Conservation (phyloP, 2,797 vertebrate genomes). For the Merluccius polli region DNA sequence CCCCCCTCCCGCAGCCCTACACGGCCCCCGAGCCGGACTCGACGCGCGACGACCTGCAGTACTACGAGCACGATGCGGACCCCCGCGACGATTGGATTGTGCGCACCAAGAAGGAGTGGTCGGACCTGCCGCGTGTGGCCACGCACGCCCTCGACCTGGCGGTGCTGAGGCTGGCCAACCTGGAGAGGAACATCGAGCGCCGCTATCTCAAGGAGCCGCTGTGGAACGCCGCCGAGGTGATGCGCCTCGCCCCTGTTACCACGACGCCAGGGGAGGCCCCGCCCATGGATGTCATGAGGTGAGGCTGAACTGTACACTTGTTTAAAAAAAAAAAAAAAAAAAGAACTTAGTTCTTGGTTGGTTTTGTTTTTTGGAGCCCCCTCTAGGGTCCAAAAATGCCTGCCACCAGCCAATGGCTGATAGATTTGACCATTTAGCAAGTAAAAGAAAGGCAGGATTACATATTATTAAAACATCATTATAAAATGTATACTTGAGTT, state of each 20-base stretch:
- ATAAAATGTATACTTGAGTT: no score
- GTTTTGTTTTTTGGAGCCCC: no score
- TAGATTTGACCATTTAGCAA: no score
- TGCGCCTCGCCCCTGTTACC: conserved; percentile 77
- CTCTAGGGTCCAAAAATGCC: no score
- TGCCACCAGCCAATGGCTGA: no score
- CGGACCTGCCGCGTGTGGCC: conserved; percentile 75
- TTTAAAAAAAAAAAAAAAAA: neutral
- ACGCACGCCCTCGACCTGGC: conserved; percentile 89
- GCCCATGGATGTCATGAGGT: conserved; percentile 73
- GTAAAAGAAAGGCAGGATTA: no score
- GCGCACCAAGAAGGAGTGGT: conserved; percentile 83
- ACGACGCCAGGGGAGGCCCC: conserved; percentile 71
- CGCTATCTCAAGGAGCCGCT: conserved; percentile 93
- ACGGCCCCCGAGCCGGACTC: conserved; percentile 85
- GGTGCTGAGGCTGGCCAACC: conserved; percentile 80
- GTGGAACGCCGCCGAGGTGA: conserved; percentile 86
- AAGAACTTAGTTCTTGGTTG: no score
- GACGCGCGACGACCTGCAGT: conserved; percentile 81
- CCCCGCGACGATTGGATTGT: conserved; percentile 85
- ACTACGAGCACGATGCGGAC: conserved; percentile 86
- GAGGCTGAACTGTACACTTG: neutral
- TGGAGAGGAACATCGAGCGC: conserved; percentile 90
- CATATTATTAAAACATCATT: no score
- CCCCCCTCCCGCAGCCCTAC: conserved; percentile 74